Evolutionary conservation across 2,888 invertebrate species (phyloP).

Genomic region (Brassicogethes aeneus): DNA sequence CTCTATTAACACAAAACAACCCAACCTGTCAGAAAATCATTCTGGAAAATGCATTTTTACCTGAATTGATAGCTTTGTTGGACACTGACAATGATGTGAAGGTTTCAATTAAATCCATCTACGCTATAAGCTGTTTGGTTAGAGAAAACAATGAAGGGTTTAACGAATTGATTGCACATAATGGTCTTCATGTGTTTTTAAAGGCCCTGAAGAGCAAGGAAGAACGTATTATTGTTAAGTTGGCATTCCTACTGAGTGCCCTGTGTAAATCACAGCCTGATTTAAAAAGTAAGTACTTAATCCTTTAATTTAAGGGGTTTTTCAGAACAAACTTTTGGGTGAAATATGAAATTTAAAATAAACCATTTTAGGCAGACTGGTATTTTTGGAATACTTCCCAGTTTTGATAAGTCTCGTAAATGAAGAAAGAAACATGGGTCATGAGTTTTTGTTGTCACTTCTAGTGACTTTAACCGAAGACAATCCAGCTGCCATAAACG

Average conservation of each 20-base stretch:
- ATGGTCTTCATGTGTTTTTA: conserved; percentile 59
- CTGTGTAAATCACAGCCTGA: conserved; percentile 47
- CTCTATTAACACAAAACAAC: conserved; percentile 79
- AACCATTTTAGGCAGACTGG: conserved; percentile 26
- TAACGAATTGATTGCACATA: conserved; percentile 50
- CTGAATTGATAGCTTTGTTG: conserved; percentile 51
- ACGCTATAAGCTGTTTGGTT: conserved; percentile 72
- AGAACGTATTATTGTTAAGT: conserved; percentile 57
- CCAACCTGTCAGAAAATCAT: conserved; percentile 66
- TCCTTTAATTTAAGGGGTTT: too few species aligned
- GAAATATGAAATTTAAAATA: too few species aligned
- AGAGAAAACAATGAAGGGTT: conserved; percentile 55
- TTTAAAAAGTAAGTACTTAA: conserved; percentile 54
- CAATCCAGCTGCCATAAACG: conserved; percentile 35
- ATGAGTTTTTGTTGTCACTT: conserved; percentile 46
- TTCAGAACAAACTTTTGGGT: too few species aligned
- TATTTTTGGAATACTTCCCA: conserved; percentile 30
- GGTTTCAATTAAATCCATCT: conserved; percentile 60
- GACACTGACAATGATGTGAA: conserved; percentile 48
- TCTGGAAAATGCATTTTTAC: conserved; percentile 56
- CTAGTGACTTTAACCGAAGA: conserved; percentile 41
- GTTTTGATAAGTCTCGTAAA: conserved; percentile 25
- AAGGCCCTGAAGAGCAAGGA: conserved; percentile 49
- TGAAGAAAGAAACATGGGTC: conserved; percentile 29
- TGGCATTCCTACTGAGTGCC: conserved; percentile 60